phyloP scores from a whole-genome alignment of 2,888 invertebrate species.

The Orthosia cruda region DNA sequence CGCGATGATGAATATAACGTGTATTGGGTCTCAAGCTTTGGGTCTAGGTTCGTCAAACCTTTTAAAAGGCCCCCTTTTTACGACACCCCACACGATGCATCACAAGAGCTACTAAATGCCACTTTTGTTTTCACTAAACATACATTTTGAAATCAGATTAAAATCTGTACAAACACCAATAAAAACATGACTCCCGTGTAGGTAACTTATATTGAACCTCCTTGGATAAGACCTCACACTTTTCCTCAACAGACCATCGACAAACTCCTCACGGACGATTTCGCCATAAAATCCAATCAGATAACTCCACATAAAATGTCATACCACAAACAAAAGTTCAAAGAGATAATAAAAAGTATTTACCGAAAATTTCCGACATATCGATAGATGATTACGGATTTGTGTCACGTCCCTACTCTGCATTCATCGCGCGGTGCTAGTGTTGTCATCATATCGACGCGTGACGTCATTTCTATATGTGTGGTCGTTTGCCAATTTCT shows the following conservation, averaged over 20 bases:
- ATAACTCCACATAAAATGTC: constrained; percentile 61
- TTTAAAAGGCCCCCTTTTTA: background rate
- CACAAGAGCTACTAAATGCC: constrained; percentile 23
- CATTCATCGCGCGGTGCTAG: constrained; percentile 68
- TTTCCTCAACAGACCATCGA: constrained; percentile 57
- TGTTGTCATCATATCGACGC: constrained; percentile 72
- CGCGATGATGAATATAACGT: background rate
- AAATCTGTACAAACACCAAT: constrained; percentile 36
- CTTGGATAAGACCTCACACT: constrained; percentile 51
- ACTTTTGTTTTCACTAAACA: constrained; percentile 27
- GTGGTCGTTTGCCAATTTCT: constrained; percentile 74
- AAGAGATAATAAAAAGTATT: constrained; percentile 62
- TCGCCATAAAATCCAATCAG: constrained; percentile 69
- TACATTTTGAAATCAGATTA: constrained; percentile 41
- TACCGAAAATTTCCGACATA: constrained; percentile 65
- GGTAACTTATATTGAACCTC: constrained; percentile 30
- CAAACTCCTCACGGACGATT: constrained; percentile 62
- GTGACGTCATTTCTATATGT: constrained; percentile 79
- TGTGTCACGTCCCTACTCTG: constrained; percentile 74
- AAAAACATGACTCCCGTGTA: constrained; percentile 32
- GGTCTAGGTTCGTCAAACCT: background rate
- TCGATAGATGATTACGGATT: constrained; percentile 65
- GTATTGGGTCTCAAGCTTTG: background rate
- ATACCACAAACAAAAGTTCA: constrained; percentile 63
- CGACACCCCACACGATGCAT: background rate